phyloP scores from a whole-genome alignment of 2,888 invertebrate species.

The Dinocampus coccinellae region DNA sequence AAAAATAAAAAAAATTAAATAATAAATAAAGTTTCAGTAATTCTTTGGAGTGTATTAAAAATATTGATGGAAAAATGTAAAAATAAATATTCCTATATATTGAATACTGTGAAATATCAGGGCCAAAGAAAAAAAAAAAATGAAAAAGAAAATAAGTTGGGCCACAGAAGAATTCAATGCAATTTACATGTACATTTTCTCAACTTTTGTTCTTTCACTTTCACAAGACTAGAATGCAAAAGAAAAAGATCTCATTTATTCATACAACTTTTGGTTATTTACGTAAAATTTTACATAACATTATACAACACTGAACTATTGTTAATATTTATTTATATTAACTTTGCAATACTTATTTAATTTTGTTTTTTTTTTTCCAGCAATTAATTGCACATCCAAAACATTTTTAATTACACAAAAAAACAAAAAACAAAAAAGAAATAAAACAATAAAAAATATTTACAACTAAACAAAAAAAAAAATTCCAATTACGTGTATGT shows the following conservation, averaged over 20 bases:
- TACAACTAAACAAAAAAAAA: background rate
- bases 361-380: background rate
- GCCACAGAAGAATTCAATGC: background rate
- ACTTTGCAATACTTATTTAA: background rate
- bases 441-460: background rate
- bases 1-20: too few species aligned
- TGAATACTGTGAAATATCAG: background rate
- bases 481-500: background rate
- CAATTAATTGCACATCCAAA: background rate
- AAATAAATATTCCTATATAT: background rate
- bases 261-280: background rate
- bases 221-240: background rate
- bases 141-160: background rate
- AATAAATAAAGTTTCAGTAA: constrained; percentile 16
- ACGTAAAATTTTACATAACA: background rate
- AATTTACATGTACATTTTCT: constrained; percentile 15
- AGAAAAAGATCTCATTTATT: background rate
- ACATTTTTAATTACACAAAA: background rate
- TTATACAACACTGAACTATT: background rate
- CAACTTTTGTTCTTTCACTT: background rate
- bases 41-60: constrained; percentile 1
- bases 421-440: background rate
- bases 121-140: background rate
- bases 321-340: background rate
- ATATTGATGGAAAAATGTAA: background rate